Evolutionary conservation across 2,113 vertebrate species (phyloP).

Genomic region (Halichoerus grypus): DNA sequence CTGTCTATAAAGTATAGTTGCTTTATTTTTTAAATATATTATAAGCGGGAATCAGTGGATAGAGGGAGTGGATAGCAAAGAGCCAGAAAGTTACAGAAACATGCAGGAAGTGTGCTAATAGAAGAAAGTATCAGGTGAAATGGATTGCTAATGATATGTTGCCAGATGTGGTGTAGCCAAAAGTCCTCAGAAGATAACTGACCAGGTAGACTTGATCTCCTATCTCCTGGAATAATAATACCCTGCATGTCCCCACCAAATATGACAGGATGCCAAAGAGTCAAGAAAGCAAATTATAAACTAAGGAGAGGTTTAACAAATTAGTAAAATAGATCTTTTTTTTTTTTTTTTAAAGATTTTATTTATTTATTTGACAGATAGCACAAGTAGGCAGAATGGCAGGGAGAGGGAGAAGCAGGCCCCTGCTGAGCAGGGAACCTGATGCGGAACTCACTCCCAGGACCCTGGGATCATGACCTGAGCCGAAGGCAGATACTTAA

Average conservation of each 20-base stretch:
- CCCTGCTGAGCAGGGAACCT: too few relatives aligned
- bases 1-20: background rate
- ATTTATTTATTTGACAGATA: too few relatives aligned
- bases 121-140: background rate
- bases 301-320: background rate
- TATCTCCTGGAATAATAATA: background rate
- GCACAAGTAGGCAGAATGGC: too few relatives aligned
- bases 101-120: background rate
- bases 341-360: too few relatives aligned
- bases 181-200: background rate
- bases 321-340: background rate
- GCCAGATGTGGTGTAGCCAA: background rate
- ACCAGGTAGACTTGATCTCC: background rate
- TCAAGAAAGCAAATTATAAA: background rate
- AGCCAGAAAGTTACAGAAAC: background rate
- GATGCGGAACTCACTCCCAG: too few relatives aligned
- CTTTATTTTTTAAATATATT: background rate
- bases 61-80: background rate
- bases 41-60: background rate
- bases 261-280: background rate
- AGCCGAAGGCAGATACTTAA: too few relatives aligned
- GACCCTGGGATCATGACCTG: too few relatives aligned
- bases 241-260: background rate
- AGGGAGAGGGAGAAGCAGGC: too few relatives aligned
- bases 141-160: background rate